Evolutionary conservation across 92 coral and sea anemone genomes (phyloP).

Genomic region (Pocillopora meandrina): DNA sequence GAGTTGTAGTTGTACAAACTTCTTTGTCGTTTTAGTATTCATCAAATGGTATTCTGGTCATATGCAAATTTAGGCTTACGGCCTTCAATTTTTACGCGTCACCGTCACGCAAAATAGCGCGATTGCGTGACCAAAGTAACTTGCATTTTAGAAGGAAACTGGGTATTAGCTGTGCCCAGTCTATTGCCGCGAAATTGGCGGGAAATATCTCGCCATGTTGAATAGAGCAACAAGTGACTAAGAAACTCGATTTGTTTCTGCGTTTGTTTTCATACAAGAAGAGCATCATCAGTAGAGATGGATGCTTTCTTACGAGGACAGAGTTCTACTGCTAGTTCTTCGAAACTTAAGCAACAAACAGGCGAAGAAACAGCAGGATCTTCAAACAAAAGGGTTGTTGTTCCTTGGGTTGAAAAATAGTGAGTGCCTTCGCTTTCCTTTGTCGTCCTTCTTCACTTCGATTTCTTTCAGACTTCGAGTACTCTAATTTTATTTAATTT

Average conservation of each 20-base stretch:
- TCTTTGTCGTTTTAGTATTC: neutral
- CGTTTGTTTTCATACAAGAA: neutral
- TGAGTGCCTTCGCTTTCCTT: conserved; percentile 36
- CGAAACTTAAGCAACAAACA: conserved; percentile 70
- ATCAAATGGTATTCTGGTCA: neutral
- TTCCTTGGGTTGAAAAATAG: conserved; percentile 99
- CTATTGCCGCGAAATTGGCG: conserved; percentile 44
- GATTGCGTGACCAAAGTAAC: neutral
- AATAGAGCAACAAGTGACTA: neutral
- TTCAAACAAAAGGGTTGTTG: conserved; percentile 62
- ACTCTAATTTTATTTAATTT: neutral
- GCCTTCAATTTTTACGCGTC: neutral
- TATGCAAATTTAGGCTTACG: neutral
- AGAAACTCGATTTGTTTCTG: neutral
- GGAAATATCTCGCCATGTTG: conserved; percentile 47
- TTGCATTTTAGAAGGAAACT: neutral
- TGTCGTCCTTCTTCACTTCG: neutral
- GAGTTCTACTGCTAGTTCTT: conserved; percentile 55
- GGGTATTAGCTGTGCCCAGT: conserved; percentile 10
- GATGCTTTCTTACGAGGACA: conserved; percentile 92
- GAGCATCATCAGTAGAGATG: conserved; percentile 41
- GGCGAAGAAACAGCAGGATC: conserved; percentile 62
- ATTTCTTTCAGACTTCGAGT: neutral
- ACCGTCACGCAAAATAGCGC: conserved; percentile 12
- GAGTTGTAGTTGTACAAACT: neutral